phyloP scores from a whole-genome alignment of 2,797 vertebrate genomes.

The Amphiprion clarkii region DNA sequence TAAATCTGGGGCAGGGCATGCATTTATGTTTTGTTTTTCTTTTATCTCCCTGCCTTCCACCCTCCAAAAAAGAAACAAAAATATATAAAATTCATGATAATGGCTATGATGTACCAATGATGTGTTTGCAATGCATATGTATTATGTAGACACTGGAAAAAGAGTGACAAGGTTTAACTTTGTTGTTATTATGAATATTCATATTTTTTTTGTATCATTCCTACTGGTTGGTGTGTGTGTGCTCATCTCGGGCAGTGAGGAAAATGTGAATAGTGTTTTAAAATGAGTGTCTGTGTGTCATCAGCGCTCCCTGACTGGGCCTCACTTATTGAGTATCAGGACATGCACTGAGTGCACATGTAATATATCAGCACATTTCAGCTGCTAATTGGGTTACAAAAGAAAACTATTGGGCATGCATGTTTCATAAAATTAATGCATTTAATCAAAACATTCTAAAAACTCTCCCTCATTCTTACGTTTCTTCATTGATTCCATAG shows the following conservation, averaged over 20 bases:
- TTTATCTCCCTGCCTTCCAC: conserved; percentile 25
- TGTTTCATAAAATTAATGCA: conserved; percentile 27
- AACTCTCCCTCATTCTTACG: background rate
- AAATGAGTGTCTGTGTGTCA: conserved; percentile 46
- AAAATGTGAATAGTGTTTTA: conserved; percentile 56
- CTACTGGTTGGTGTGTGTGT: conserved; percentile 37
- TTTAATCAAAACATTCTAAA: conserved; percentile 44
- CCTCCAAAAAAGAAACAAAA: conserved; percentile 17
- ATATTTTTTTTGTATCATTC: conserved; percentile 58
- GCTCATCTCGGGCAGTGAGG: conserved; percentile 26
- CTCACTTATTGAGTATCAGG: conserved; percentile 48
- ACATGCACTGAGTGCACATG: conserved; percentile 24
- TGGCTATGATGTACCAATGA: conserved; percentile 72
- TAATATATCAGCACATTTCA: conserved; percentile 20
- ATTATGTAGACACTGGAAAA: conserved; percentile 73
- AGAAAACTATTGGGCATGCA: conserved; percentile 3
- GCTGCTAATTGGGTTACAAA: conserved; percentile 14
- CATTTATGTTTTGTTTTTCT: conserved; percentile 34
- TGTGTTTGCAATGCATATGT: conserved; percentile 74
- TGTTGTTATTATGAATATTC: conserved; percentile 58
- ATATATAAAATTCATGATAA: conserved; percentile 46
- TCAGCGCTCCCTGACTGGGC: conserved; percentile 31
- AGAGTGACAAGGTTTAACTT: conserved; percentile 60
- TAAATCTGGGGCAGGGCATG: conserved; percentile 44
- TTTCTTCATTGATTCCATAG: conserved; percentile 3